These are phyloP conservation scores for Oncorhynchus keta DNA, from an alignment of 2,113 vertebrate species.

Conservation along the genomic window DNA sequence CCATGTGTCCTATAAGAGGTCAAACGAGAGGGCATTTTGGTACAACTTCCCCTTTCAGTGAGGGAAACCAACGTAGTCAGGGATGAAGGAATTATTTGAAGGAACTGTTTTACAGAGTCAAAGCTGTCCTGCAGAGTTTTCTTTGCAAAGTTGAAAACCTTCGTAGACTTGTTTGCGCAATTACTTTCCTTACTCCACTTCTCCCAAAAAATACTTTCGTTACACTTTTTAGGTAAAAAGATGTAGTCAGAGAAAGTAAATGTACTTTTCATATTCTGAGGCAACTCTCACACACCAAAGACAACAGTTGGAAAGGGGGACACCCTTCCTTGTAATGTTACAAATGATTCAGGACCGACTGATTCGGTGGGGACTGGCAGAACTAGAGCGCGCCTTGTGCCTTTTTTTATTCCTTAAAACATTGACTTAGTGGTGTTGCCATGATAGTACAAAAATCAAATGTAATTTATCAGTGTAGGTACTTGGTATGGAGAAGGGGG, in stretches of 20 bases:
- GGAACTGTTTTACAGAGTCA: background rate
- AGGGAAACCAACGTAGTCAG: background rate
- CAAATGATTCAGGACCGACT: background rate
- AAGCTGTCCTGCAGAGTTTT: background rate
- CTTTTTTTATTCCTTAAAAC: background rate
- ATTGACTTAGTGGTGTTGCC: background rate
- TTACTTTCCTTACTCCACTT: background rate
- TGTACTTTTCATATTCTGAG: background rate
- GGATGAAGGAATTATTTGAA: background rate
- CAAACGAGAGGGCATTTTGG: slow-evolving; percentile 30
- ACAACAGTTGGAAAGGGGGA: background rate
- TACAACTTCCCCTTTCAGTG: slow-evolving; percentile 37
- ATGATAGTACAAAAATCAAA: background rate
- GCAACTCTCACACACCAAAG: background rate
- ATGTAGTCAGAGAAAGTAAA: background rate
- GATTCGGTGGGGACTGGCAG: background rate
- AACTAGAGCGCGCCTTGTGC: background rate
- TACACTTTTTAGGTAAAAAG: background rate
- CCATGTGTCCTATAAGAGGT: slow-evolving; percentile 47
- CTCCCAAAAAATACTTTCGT: background rate
- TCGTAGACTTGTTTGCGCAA: background rate
- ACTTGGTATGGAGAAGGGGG: too few relatives aligned
- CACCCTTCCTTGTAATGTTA: background rate
- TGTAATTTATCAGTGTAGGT: background rate
- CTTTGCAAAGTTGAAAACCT: background rate